Conservation (phyloP, 2,113 vertebrate genomes). For the Oreotrochilus melanogaster region DNA sequence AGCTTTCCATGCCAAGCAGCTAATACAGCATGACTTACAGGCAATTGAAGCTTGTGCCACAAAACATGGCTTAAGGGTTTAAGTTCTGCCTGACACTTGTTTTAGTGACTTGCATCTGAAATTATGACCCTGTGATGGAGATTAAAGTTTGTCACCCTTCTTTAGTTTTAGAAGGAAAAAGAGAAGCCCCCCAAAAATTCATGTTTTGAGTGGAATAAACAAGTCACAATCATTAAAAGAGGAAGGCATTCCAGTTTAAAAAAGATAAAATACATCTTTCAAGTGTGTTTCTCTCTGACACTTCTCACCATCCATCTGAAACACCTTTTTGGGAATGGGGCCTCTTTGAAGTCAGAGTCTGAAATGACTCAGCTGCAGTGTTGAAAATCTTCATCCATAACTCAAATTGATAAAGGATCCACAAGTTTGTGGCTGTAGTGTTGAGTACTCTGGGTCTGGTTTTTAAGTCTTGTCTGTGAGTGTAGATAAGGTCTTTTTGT, state of each 20-base stretch:
- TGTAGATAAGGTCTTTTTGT: background rate
- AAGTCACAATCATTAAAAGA: background rate
- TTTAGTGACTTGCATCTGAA: background rate
- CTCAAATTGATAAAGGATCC: background rate
- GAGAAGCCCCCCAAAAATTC: too few relatives aligned
- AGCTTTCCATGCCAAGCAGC: background rate
- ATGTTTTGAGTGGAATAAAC: background rate
- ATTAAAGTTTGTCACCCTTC: background rate
- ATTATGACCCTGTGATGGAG: background rate
- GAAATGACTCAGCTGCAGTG: background rate
- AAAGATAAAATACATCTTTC: background rate
- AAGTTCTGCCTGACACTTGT: background rate
- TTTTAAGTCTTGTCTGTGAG: background rate
- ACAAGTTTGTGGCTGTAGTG: background rate
- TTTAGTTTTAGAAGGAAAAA: background rate
- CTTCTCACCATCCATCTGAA: background rate
- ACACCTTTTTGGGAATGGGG: background rate
- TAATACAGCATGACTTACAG: background rate
- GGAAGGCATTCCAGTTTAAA: background rate
- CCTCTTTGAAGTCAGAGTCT: background rate
- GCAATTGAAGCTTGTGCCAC: conserved; percentile 6
- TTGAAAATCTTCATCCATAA: background rate
- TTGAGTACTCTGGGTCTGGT: background rate
- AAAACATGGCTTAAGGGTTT: background rate
- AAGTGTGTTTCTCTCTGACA: background rate